Evolutionary conservation across 2,113 vertebrate species (phyloP).

Genomic region (Donacobius atricapilla): DNA sequence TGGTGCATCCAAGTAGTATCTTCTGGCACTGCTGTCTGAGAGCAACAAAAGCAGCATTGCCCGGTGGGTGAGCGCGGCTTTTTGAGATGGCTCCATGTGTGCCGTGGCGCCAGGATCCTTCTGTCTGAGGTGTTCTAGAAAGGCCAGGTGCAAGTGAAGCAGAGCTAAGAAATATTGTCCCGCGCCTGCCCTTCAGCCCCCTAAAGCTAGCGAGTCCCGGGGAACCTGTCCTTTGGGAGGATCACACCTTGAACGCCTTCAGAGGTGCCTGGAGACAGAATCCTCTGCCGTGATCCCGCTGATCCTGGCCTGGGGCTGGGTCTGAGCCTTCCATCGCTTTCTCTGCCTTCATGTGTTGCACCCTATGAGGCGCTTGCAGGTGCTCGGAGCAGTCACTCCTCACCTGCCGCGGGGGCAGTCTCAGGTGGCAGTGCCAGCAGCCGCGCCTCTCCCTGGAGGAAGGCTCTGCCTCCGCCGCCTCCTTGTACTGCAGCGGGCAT

Average conservation of each 20-base stretch:
- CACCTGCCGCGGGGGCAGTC: rapidly evolving
- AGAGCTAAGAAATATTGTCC: neutral
- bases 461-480: neutral
- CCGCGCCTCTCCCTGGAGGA: neutral
- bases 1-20: neutral
- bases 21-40: neutral
- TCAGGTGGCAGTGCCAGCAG: neutral
- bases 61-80: neutral
- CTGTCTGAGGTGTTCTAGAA: neutral
- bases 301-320: neutral
- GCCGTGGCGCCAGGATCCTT: rapidly evolving
- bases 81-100: rapidly evolving
- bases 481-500: rapidly evolving
- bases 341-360: neutral
- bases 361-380: rapidly evolving
- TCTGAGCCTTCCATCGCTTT: neutral
- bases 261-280: neutral
- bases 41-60: neutral
- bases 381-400: rapidly evolving
- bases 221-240: neutral
- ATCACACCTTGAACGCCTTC: neutral
- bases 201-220: too few species aligned
- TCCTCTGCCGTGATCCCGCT: neutral
- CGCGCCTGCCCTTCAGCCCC: neutral
- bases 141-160: neutral